phyloP scores from a whole-genome alignment of 1,140 invertebrate genomes.

The Yoshiicerus persimilis region DNA sequence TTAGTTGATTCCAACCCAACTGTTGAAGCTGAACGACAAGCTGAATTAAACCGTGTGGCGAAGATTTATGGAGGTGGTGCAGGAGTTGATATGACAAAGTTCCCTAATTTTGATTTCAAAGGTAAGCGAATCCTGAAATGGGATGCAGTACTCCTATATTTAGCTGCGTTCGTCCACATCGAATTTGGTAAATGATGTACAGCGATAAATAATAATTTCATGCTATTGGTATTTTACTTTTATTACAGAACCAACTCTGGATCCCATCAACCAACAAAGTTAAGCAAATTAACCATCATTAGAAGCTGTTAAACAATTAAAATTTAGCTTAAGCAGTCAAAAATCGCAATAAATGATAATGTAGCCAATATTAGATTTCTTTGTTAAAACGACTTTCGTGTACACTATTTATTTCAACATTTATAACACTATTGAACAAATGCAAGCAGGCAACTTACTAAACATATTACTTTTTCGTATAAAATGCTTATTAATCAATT shows the following conservation, averaged over 20 bases:
- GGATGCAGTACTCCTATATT: not conserved
- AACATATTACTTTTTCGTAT: no score
- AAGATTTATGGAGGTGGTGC: slow-evolving; percentile 73
- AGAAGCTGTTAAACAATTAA: not conserved
- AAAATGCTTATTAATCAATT: no score
- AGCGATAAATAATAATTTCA: no score
- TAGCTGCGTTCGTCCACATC: not conserved
- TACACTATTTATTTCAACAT: not conserved
- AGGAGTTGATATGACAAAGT: slow-evolving; percentile 81
- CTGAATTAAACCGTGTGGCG: slow-evolving; percentile 76
- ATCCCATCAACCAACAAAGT: slow-evolving; percentile 45
- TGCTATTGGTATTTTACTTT: not conserved
- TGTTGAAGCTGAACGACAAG: slow-evolving; percentile 70
- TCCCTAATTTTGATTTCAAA: slow-evolving; percentile 79
- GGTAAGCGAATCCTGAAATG: slow-evolving; percentile 50
- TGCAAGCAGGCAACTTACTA: no score
- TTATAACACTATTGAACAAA: no score
- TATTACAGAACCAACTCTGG: slow-evolving; percentile 44
- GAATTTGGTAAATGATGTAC: not conserved
- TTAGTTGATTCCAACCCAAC: slow-evolving; percentile 77
- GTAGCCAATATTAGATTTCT: not conserved
- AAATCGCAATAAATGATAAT: not conserved
- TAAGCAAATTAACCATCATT: not conserved
- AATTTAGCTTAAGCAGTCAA: not conserved
- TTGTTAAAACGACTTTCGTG: not conserved